Percentiles rank a stretch among this genome's conserved stretches.
These are phyloP conservation scores for Raphicerus campestris DNA, from an alignment of 2,113 vertebrate species.

Conservation along the genomic window DNA sequence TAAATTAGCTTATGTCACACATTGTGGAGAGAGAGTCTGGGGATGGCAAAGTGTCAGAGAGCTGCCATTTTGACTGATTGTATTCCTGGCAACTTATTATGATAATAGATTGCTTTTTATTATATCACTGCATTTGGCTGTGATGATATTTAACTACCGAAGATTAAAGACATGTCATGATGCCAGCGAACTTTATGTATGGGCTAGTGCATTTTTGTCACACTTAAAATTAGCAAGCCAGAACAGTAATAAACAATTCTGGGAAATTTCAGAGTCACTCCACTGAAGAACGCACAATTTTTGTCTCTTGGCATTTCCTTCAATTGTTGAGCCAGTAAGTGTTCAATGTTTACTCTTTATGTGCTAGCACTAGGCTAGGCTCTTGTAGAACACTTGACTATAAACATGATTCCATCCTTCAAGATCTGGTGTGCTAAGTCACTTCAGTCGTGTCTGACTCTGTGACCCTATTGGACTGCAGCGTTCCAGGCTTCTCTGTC, in stretches of 20 bases:
- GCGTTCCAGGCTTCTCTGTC: background rate
- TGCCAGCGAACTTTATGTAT: constrained; percentile 47
- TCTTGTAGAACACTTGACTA: background rate
- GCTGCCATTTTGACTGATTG: constrained; percentile 48
- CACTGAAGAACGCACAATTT: background rate
- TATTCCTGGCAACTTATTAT: constrained; percentile 33
- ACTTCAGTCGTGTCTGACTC: background rate
- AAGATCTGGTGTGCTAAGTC: background rate
- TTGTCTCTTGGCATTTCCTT: constrained; percentile 4
- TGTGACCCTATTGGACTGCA: background rate
- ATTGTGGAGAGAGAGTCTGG: background rate
- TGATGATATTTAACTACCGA: constrained; percentile 61
- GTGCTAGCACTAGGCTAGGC: background rate
- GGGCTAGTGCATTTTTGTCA: constrained; percentile 19
- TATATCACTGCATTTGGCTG: constrained; percentile 42
- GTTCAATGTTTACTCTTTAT: background rate
- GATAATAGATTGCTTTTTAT: constrained; percentile 64
- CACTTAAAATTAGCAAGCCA: constrained; percentile 39
- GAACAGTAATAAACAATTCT: constrained; percentile 33
- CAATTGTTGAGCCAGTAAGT: background rate
- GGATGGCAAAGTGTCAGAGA: constrained; percentile 49
- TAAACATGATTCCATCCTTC: background rate
- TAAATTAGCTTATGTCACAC: constrained; percentile 41
- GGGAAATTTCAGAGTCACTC: background rate
- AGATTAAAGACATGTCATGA: constrained; percentile 58